Conservation (phyloP, 1,140 invertebrate genomes). For the Calosoma granatense region DNA sequence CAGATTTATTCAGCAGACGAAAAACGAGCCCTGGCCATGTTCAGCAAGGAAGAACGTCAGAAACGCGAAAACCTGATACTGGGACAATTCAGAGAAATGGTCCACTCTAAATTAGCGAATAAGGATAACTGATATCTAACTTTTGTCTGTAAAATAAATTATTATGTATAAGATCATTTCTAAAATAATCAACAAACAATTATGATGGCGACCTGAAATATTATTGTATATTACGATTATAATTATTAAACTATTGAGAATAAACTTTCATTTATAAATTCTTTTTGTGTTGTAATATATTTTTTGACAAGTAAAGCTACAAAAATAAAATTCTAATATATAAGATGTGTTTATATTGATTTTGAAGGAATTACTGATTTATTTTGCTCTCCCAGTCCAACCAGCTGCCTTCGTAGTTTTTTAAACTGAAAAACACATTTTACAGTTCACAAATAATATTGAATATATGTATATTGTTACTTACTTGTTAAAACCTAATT, state of each 20-base stretch:
- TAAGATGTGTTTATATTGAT: no score
- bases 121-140: conserved; percentile 40
- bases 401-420: conserved; percentile 6
- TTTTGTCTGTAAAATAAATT: no score
- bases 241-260: no score
- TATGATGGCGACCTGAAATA: no score
- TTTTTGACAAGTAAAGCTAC: no score
- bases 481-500: conserved; percentile 38
- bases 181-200: no score
- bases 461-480: conserved; percentile 13
- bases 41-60: conserved; percentile 93
- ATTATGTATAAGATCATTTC: no score
- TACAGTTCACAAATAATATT: background rate
- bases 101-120: conserved; percentile 54
- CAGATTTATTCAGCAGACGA: conserved; percentile 99
- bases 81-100: conserved; percentile 89
- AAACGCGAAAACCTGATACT: conserved; percentile 95
- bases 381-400: background rate
- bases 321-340: no score
- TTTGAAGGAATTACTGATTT: no score
- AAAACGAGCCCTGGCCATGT: conserved; percentile 93
- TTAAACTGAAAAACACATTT: background rate
- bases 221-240: no score
- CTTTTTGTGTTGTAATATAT: no score
- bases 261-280: no score